These are phyloP conservation scores for Drosophila sechellia DNA, from an alignment of 1,140 invertebrate genomes.

Conservation along the genomic window DNA sequence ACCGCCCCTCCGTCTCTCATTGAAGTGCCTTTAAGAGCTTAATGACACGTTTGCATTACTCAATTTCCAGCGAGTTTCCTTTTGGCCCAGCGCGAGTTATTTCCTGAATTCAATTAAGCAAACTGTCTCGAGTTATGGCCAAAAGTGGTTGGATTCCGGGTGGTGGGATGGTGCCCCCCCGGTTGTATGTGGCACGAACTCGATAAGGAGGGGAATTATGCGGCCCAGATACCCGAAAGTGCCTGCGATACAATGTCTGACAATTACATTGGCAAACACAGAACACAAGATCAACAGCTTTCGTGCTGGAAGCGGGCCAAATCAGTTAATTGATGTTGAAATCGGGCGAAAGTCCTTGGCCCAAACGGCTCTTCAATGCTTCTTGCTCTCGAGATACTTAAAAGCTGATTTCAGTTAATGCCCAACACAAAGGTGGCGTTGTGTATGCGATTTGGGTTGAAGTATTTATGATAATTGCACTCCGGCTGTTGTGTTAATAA, in stretches of 20 bases:
- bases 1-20: background rate
- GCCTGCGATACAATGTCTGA: conserved; percentile 15
- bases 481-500: background rate
- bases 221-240: conserved; percentile 1
- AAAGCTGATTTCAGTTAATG: conserved; percentile 10
- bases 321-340: conserved; percentile 46
- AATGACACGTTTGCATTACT: conserved; percentile 77
- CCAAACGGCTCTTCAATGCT: conserved; percentile 5
- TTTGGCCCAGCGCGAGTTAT: conserved; percentile 39
- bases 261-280: conserved; percentile 20
- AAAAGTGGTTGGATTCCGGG: conserved; percentile 6
- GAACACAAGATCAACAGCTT: conserved; percentile 25
- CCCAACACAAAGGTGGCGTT: background rate
- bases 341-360: conserved; percentile 9
- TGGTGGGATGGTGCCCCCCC: background rate
- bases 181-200: background rate
- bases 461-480: background rate
- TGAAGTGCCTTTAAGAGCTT: conserved; percentile 74
- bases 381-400: conserved; percentile 1
- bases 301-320: conserved; percentile 25
- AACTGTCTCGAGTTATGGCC: conserved; percentile 62
- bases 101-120: conserved; percentile 77
- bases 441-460: background rate
- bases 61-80: conserved; percentile 55
- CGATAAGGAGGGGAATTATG: conserved; percentile 32